Conservation (phyloP, 1,140 invertebrate species). For the Lepidurus packardi region DNA sequence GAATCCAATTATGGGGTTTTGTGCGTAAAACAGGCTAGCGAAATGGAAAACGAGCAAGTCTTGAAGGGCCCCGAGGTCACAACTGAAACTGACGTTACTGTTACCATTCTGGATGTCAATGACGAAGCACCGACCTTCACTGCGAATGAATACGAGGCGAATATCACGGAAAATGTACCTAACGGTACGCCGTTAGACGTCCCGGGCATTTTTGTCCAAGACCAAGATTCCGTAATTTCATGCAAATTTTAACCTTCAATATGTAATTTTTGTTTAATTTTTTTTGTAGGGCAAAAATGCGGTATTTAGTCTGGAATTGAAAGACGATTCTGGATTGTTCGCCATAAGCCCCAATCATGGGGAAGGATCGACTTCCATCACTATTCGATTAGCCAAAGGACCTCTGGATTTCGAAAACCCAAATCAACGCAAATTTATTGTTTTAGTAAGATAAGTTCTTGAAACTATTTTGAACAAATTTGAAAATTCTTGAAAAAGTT, state of each 20-base stretch:
- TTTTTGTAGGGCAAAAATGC: conserved; percentile 65
- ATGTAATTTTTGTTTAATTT: conserved; percentile 19
- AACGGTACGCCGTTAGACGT: conserved; percentile 72
- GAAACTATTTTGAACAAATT: conserved; percentile 31
- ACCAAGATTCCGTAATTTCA: conserved; percentile 70
- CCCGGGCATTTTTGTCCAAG: conserved; percentile 76
- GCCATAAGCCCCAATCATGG: conserved; percentile 72
- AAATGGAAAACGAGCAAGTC: conserved; percentile 64
- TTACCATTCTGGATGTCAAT: conserved; percentile 87
- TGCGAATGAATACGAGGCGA: conserved; percentile 68
- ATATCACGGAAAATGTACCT: conserved; percentile 73
- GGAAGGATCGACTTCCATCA: conserved; percentile 70
- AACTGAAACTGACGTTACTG: conserved; percentile 58
- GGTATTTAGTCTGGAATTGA: conserved; percentile 65
- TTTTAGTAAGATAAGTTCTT: conserved; percentile 57
- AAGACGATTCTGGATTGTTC: conserved; percentile 74
- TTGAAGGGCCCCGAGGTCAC: conserved; percentile 60
- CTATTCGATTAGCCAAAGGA: conserved; percentile 70
- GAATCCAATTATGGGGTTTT: not conserved
- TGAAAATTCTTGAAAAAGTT: conserved; percentile 20
- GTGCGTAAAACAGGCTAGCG: conserved; percentile 55
- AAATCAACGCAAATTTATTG: conserved; percentile 83
- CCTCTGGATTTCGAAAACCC: conserved; percentile 84
- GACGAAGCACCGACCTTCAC: conserved; percentile 84
- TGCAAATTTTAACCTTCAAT: not conserved